Percentiles rank a stretch among this genome's conserved stretches.
Conservation (phyloP, 64 coral and sea anemone species). For the Montipora efflorescens region DNA sequence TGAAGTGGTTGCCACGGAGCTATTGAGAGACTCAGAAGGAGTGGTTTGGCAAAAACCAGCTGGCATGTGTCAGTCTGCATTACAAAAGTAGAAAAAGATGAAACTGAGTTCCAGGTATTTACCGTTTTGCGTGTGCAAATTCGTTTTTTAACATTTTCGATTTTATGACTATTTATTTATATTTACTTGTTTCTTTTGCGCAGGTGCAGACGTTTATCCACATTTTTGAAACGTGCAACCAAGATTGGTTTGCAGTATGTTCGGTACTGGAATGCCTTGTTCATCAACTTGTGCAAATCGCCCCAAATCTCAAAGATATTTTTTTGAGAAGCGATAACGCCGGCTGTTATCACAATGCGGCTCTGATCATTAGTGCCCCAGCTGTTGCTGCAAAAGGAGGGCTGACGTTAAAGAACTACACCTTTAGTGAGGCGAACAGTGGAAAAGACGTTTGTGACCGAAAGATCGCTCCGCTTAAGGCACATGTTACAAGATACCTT, state of each 20-base stretch:
- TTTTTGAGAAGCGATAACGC: too few relatives aligned
- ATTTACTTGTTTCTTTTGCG: background rate
- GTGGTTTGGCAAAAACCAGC: slow-evolving; percentile 68
- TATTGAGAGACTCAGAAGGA: slow-evolving; percentile 61
- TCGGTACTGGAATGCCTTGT: slow-evolving; percentile 15
- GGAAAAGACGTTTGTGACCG: too few relatives aligned
- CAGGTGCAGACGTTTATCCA: slow-evolving; percentile 42
- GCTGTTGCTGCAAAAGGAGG: too few relatives aligned
- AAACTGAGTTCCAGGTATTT: slow-evolving; percentile 58
- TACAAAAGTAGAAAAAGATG: slow-evolving; percentile 36
- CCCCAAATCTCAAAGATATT: too few relatives aligned
- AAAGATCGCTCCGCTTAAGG: too few relatives aligned
- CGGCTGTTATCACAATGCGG: too few relatives aligned
- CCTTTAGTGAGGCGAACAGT: too few relatives aligned
- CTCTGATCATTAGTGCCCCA: too few relatives aligned
- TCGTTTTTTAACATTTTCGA: background rate
- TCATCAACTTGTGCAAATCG: too few relatives aligned
- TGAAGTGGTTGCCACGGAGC: slow-evolving; percentile 23
- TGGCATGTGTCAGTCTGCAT: slow-evolving; percentile 69
- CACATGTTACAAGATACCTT: too few relatives aligned
- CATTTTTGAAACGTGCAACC: slow-evolving; percentile 29
- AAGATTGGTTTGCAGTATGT: slow-evolving; percentile 49
- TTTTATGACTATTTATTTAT: background rate
- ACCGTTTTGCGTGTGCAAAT: background rate
- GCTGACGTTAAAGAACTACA: too few relatives aligned